Base-by-base conservation (phyloP, 2,888 invertebrate species). In the Panopea generosa region DNA sequence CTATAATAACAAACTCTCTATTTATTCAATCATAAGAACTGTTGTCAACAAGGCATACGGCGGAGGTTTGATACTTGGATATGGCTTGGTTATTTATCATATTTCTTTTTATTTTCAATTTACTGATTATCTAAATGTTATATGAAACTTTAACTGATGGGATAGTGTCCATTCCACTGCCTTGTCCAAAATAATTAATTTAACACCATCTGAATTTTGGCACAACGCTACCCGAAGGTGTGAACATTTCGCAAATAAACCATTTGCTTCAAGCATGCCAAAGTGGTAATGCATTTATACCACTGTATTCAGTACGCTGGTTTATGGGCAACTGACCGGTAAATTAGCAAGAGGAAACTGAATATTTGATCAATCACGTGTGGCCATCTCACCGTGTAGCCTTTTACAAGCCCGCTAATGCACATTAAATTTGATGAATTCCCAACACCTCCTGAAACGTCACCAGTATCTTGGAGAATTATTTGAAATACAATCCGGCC, bases 391-490 rank as follows among this genome's bases (percentile, higher is more conserved):
- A 22, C 59, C 49, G 38, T 50, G 66, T 45, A 27, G 60, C 66
- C 72, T 68, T 68, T 72, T 72, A 72, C 65, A 55, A 56, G 61
- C 27, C 40, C 56, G 70, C 71, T 72, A 77, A 77, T 73, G 69
- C 77, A 70, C 77, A 77, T 77, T 73, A 77, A 77, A 72, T 65
- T 68, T 77, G 77, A 77, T 77, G 77, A 77, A 77, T 72, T 65
- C 40, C 60, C 69, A 60, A 77, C 77, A 77, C 77, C 55, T 73
- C 52, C 53, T 26, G n/a, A n/a, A 38, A 45, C 33, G 20, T n/a
- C 18, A 43, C 52, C 56, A 52, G 29, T 33, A 55, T 62, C 47
- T 33, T 33, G 69, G 50, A 62, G 62, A 56, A 63, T 57, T 38
- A 20, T 47, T 67, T 59, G 74, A 74, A 74, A 74, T 63, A 68